Evolutionary conservation across 2,888 invertebrate genomes (phyloP).

Genomic region (Dolichomitus sp.): DNA sequence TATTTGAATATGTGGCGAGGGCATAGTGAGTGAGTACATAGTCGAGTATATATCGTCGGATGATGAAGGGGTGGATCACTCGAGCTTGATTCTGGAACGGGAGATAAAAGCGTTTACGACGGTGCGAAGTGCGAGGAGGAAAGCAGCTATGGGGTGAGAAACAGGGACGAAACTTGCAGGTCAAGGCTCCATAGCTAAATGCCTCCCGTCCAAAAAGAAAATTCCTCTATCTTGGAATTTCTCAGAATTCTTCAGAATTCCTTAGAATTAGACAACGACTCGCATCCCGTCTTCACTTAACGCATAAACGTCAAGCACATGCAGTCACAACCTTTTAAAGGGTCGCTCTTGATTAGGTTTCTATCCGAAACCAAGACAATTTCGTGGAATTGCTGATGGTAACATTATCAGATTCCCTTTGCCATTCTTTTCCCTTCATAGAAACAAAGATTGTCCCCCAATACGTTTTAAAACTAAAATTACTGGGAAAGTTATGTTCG

Average conservation of each 20-base stretch:
- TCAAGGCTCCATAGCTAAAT: constrained; percentile 74
- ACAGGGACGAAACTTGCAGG: constrained; percentile 63
- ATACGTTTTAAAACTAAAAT: too few relatives aligned
- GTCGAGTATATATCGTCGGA: background rate
- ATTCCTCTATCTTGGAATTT: constrained; percentile 5
- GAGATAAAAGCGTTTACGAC: constrained; percentile 9
- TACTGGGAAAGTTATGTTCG: too few relatives aligned
- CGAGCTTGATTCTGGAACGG: constrained; percentile 4
- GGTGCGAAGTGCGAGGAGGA: constrained; percentile 13
- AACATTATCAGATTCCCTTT: background rate
- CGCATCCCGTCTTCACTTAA: background rate
- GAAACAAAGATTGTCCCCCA: background rate
- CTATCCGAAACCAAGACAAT: background rate
- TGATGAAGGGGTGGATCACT: background rate
- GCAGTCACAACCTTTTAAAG: background rate
- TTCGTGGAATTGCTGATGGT: background rate
- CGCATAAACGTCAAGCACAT: background rate
- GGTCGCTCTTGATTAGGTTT: background rate
- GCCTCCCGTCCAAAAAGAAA: constrained; percentile 59
- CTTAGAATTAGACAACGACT: too few relatives aligned
- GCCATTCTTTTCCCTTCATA: background rate
- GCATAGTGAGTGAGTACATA: background rate
- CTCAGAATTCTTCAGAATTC: background rate
- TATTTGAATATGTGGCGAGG: constrained; percentile 31
- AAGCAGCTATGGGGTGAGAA: constrained; percentile 17